Conservation (phyloP, 1,140 invertebrate species). For the Lordiphosa mommai region DNA sequence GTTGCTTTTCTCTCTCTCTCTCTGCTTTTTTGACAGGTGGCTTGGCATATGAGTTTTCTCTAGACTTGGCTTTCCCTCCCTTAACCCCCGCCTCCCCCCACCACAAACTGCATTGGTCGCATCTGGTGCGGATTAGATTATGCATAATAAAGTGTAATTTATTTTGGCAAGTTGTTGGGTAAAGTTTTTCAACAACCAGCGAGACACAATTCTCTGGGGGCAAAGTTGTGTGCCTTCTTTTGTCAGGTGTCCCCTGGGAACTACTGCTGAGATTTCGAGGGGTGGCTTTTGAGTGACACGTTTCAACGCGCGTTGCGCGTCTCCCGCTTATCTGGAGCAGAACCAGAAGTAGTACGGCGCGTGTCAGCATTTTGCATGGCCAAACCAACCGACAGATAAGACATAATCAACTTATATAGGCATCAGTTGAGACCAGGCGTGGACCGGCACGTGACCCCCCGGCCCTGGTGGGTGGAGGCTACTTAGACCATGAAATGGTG, state of each 20-base stretch:
- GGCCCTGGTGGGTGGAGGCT: slow-evolving; percentile 18
- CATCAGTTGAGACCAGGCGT: slow-evolving; percentile 35
- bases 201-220: slow-evolving; percentile 14
- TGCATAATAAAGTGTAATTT: slow-evolving; percentile 78
- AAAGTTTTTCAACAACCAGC: background rate
- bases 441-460: background rate
- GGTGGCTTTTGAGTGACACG: slow-evolving; percentile 50
- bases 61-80: background rate
- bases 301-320: slow-evolving; percentile 50
- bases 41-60: slow-evolving; percentile 3
- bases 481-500: slow-evolving; percentile 73
- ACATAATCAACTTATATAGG: slow-evolving; percentile 68
- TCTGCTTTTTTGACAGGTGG: slow-evolving; percentile 1
- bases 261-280: slow-evolving; percentile 40
- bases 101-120: slow-evolving; percentile 21
- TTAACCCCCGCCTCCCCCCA: background rate
- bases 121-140: slow-evolving; percentile 75
- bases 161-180: slow-evolving; percentile 61
- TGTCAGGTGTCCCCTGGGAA: slow-evolving; percentile 43
- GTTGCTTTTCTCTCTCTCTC: background rate
- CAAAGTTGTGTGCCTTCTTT: slow-evolving; percentile 1
- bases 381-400: slow-evolving; percentile 23
- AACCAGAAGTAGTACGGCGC: slow-evolving; percentile 31
- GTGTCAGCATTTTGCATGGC: slow-evolving; percentile 74
- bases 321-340: slow-evolving; percentile 44